Base-by-base conservation (phyloP, 2,797 vertebrate genomes). In the Enoplosus armatus region DNA sequence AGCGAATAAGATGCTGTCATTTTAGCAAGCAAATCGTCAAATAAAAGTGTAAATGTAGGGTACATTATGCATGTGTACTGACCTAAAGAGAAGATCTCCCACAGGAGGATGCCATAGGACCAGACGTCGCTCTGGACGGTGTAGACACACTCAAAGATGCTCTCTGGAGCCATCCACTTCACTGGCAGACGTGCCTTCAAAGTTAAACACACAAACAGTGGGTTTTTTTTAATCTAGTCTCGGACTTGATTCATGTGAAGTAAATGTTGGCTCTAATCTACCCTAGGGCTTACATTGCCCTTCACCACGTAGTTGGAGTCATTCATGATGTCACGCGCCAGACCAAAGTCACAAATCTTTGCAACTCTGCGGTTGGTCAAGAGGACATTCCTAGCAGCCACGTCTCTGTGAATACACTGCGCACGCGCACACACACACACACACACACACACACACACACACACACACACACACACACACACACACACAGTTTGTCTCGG, bases 71-170 rank as follows among this genome's bases (percentile, higher is more conserved):
- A 22, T 20, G 4, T 29, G 35, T n/a, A 71, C 94, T 94, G 86
- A 99, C 98, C 98, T 10, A 99, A 94, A n/a, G 98, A 98, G 92
- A 99, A 99, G 90, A 99, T 99, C 91, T 99, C 98, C 98, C 98
- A 99, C 76, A 99, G 95, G 6, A 99, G 96, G 93, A 99, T 99
- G 61, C 98, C 98, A 0, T 99, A 99, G 51, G 98, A 99, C 98
- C 98, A 99, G 84, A 99, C 98, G 1, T 99, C 98, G 0, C 98
- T 99, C 95, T 99, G 98, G 72, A 97, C 95, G 0, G 98, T 99
- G 94, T 99, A 99, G 77, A 99, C 91, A 14, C 98, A 99, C 72
- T 99, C 97, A 8, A 99, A 99, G 90, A 99, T 99, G 83, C 98
- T 99, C 91, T 99, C 98, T 0, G 98, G 98, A 12, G 98, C 98